Evolutionary conservation across 2,797 vertebrate species (phyloP).

Genomic region (Malurus splendens): DNA sequence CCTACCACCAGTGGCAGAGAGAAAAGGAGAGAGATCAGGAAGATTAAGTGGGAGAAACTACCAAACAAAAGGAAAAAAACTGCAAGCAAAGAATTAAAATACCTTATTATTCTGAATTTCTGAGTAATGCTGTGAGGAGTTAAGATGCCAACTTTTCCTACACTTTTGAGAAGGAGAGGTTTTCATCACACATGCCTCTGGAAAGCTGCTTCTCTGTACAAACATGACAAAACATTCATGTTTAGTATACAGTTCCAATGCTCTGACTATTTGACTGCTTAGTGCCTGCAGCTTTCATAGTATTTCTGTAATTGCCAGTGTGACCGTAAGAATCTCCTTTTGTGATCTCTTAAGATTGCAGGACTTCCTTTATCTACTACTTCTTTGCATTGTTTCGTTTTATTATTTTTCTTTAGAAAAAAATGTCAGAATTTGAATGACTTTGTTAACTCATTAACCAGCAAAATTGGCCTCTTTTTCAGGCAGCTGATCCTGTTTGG

Average conservation of each 20-base stretch:
- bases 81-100: neutral
- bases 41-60: neutral
- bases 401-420: neutral
- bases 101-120: neutral
- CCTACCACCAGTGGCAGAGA: neutral
- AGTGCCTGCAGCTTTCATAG: neutral
- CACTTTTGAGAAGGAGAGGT: neutral
- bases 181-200: neutral
- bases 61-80: no score
- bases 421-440: neutral
- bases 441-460: neutral
- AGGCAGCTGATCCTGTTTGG: neutral
- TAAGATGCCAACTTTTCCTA: neutral
- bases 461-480: neutral
- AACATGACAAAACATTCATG: neutral
- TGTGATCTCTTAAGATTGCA: rapidly evolving
- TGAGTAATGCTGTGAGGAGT: neutral
- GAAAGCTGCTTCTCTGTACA: neutral
- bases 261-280: neutral
- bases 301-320: rapidly evolving
- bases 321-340: neutral
- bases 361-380: neutral
- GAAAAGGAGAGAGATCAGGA: neutral
- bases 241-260: neutral
- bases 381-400: neutral